Evolutionary conservation across 2,888 invertebrate species (phyloP), one percentile per base, ranked within the genome.

Genomic region (Drosophila pseudotakahashii): DNA sequence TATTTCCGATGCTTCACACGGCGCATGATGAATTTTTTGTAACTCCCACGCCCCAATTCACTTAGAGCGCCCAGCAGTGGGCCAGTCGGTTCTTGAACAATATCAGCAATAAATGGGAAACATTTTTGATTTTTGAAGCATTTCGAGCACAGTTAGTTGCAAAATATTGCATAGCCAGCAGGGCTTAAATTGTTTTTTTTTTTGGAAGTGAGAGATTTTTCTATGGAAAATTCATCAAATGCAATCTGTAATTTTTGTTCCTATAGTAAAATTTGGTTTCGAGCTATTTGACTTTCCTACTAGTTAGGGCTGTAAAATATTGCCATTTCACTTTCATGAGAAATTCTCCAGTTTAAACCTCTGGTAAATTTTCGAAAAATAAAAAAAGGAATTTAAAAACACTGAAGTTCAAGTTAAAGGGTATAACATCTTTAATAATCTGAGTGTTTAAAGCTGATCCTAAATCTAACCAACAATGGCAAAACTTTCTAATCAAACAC

Each of bases 401-500:
- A 10, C 9, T 9, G 10, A 32, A 2, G 9, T 32, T 32, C 2
- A 10, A 7, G 26, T 26, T 26, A 26, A 7, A 2, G 26, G 26
- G 26, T 23, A 23, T 23, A 23, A 23, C 6, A 26, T 26, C 26
- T 7, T 26, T 23, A 23, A 4, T 23, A 23, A 23, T 3, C 23
- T 23, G 23, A 6, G 7, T 1, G 26, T 2, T 41, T 58, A 58
- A 59, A 48, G 34, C 26, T 23, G 14, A 7, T 16, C 3, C 30
- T 26, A n/a, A 30, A 14, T 36, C n/a, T 26, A 4, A n/a, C 16
- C 2, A 48, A n/a, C 23, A 23, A 7, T 9, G 13, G 11, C 14
- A 26, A 48, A 66, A 67, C 67, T 79, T 62, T 64, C 52, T 55
- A 61, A 77, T 73, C 82, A 80, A 66, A 77, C 80, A 82, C 80